Base-by-base conservation (phyloP, 2,797 vertebrate genomes). In the Fundulus diaphanus region DNA sequence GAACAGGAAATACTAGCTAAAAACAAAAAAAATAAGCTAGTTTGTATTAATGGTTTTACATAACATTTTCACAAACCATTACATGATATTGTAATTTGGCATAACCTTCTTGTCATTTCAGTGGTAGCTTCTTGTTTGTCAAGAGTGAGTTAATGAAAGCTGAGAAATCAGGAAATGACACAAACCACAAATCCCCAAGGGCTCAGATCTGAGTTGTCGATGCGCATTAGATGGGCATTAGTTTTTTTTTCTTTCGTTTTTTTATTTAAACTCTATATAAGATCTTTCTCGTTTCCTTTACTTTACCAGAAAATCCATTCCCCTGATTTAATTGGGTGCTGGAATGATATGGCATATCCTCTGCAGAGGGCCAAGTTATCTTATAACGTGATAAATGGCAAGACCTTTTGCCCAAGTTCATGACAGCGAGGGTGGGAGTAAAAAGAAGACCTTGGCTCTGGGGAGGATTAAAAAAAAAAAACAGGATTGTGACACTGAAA, bases 341-440 rank as follows among this genome's bases (percentile, higher is more conserved):
- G 40, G 67, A 85, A 79, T 74, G 71, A 33, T 68, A 51, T 83
- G 37, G 81, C 80, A 83, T 81, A 49, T 81, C 59, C 74, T 81
- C 44, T 72, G 82, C 72, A 82, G 65, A 59, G 74, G 65, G 71
- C 48, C 35, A 27, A 37, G 80, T 88, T 88, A 83, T 90, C 86
- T 85, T 33, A 7, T 70, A 76, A 73, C 72, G 67, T 80, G 82
- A 90, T 85, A 83, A 86, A 81, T 77, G 57, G 71, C 61, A 54
- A 35, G 73, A 88, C 89, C 85, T 92, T 90, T 88, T 80, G 82
- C 74, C 72, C 48, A 31, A 78, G 77, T 77, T 82, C 77, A 79
- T 29, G 13, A 74, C 81, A 74, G 59, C 37, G 65, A 84, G 82
- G 68, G 68, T 52, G 72, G 76, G 82, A 82, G 76, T n/a, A 80